A percentile compares a stretch with the other conserved stretches of the same genome.
phyloP scores from a whole-genome alignment of 2,113 vertebrate species.

The Natator depressus region DNA sequence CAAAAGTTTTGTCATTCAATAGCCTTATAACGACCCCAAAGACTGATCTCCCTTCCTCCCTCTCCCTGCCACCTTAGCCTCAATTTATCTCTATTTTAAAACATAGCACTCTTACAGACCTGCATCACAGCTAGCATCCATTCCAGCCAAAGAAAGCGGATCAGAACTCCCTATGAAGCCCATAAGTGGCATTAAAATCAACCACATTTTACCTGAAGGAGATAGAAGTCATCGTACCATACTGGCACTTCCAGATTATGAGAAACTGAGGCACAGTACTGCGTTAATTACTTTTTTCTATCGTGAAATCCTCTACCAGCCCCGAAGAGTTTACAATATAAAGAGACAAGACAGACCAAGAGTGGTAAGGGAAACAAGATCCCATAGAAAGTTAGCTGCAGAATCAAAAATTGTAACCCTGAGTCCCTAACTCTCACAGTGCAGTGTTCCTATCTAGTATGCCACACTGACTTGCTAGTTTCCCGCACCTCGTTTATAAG shows the following conservation, averaged over 20 bases:
- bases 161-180: background rate
- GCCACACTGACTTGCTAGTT: too few species aligned
- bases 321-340: too few species aligned
- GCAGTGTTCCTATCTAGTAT: too few species aligned
- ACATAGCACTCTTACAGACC: background rate
- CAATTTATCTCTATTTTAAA: background rate
- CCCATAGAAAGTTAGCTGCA: too few species aligned
- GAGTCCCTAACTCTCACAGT: too few species aligned
- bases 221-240: background rate
- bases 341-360: too few species aligned
- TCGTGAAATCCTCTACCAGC: background rate
- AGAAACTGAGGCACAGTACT: background rate
- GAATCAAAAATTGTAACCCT: too few species aligned
- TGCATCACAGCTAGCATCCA: background rate
- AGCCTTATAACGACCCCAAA: background rate
- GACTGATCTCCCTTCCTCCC: too few species aligned
- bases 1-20: too few species aligned
- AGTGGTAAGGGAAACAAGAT: too few species aligned
- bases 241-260: rapidly evolving
- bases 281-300: background rate
- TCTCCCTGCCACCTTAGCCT: background rate
- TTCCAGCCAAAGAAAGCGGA: background rate
- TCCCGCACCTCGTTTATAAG: too few species aligned
- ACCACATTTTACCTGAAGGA: background rate
- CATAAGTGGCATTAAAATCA: rapidly evolving